Percentiles rank a stretch among this genome's conserved stretches.
Conservation (phyloP, 2,888 invertebrate genomes). For the Sphinx pinastri region DNA sequence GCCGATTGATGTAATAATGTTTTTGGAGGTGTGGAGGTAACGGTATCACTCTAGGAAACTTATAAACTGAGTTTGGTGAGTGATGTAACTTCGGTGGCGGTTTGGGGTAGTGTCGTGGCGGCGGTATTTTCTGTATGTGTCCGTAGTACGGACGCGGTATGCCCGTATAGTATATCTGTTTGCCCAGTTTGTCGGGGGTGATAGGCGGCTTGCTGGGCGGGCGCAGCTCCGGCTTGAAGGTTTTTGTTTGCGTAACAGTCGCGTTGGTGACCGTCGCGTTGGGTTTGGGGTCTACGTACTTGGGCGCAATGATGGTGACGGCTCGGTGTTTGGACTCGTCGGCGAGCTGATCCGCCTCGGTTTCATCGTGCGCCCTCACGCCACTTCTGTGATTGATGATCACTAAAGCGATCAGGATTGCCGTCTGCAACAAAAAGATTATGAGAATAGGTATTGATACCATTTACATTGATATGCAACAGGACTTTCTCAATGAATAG, state of each 20-base stretch:
- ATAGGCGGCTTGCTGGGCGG: constrained; percentile 71
- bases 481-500: too few species aligned
- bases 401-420: constrained; percentile 79
- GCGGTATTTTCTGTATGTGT: constrained; percentile 52
- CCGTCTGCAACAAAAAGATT: constrained; percentile 59
- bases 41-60: constrained; percentile 67
- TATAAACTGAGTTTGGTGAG: constrained; percentile 62
- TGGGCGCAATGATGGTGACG: constrained; percentile 61
- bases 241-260: constrained; percentile 46
- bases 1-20: constrained; percentile 53
- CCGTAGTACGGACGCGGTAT: constrained; percentile 56
- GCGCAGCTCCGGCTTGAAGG: constrained; percentile 52
- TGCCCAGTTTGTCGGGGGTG: constrained; percentile 53
- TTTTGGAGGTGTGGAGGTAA: constrained; percentile 52
- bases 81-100: constrained; percentile 53
- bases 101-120: constrained; percentile 58
- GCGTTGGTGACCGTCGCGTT: constrained; percentile 41
- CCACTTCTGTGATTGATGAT: constrained; percentile 71
- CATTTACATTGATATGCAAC: too few species aligned
- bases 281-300: constrained; percentile 54
- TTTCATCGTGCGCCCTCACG: constrained; percentile 63
- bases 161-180: constrained; percentile 53
- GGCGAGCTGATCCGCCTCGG: constrained; percentile 66
- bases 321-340: constrained; percentile 68
- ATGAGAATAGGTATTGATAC: neutral